Conservation (phyloP, 2,113 vertebrate species). For the Salvator merianae region DNA sequence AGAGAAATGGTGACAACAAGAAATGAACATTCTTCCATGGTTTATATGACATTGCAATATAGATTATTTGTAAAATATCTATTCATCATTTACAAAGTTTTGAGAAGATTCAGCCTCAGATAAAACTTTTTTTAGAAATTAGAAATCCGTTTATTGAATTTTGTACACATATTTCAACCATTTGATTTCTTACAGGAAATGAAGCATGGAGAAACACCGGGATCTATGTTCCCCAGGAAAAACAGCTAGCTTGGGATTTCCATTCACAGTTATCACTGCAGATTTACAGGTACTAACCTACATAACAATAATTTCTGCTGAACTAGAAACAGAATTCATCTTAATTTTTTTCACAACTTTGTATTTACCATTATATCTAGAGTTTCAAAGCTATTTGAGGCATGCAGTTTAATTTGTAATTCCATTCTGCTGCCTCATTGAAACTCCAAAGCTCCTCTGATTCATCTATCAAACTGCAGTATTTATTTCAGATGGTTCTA, state of each 20-base stretch:
- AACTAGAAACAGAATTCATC: not conserved
- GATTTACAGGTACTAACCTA: conserved; percentile 69
- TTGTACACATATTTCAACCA: not conserved
- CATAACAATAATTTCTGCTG: not conserved
- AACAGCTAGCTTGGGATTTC: conserved; percentile 70
- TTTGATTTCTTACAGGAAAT: conserved; percentile 45
- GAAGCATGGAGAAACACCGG: conserved; percentile 80
- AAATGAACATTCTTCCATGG: not conserved
- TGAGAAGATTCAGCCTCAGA: not conserved
- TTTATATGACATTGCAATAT: not conserved
- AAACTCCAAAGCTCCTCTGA: not conserved
- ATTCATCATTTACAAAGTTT: not conserved
- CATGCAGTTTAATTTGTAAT: not conserved
- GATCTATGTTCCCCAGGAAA: conserved; percentile 78
- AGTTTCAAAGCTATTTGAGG: not conserved
- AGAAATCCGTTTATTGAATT: not conserved
- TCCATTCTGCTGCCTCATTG: not conserved
- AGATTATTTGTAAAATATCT: not conserved
- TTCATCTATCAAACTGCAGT: not conserved
- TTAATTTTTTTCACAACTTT: not conserved
- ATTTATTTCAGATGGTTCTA: not conserved
- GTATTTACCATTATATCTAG: not conserved
- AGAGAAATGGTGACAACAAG: not conserved
- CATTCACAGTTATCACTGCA: conserved; percentile 62
- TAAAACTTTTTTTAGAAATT: not conserved